phyloP scores from a whole-genome alignment of 2,888 invertebrate genomes.

The Cacoxenus indagator region DNA sequence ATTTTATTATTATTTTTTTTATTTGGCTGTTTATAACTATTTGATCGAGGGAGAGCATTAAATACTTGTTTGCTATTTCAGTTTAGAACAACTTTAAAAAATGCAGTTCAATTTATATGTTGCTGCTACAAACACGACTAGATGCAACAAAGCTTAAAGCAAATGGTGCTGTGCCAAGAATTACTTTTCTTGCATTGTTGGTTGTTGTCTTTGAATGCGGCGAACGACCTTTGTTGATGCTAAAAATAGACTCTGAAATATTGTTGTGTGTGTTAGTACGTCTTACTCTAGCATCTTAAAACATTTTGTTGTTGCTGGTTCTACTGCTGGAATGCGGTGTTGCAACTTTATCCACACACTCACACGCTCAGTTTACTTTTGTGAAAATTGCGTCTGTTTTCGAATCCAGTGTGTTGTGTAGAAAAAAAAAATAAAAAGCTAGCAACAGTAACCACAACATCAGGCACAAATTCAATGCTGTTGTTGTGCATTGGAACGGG shows the following conservation, averaged over 20 bases:
- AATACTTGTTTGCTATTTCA: neutral
- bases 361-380: too few relatives aligned
- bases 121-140: neutral
- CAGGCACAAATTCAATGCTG: too few relatives aligned
- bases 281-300: conserved; percentile 44
- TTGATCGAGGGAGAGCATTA: too few relatives aligned
- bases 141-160: conserved; percentile 20
- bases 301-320: conserved; percentile 43
- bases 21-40: too few relatives aligned
- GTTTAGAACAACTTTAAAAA: neutral
- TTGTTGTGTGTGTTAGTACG: neutral
- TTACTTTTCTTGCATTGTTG: conserved; percentile 41
- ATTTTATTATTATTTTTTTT: too few relatives aligned
- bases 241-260: conserved; percentile 54
- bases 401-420: too few relatives aligned
- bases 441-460: too few relatives aligned
- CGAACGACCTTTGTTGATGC: conserved; percentile 49
- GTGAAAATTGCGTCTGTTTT: too few relatives aligned
- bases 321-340: conserved; percentile 57
- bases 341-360: conserved; percentile 35
- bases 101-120: neutral
- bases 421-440: too few relatives aligned
- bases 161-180: conserved; percentile 44
- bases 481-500: too few relatives aligned
- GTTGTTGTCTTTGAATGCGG: conserved; percentile 26